Conservation (phyloP, 2,888 invertebrate genomes). For the Hypselothyrea guttata region DNA sequence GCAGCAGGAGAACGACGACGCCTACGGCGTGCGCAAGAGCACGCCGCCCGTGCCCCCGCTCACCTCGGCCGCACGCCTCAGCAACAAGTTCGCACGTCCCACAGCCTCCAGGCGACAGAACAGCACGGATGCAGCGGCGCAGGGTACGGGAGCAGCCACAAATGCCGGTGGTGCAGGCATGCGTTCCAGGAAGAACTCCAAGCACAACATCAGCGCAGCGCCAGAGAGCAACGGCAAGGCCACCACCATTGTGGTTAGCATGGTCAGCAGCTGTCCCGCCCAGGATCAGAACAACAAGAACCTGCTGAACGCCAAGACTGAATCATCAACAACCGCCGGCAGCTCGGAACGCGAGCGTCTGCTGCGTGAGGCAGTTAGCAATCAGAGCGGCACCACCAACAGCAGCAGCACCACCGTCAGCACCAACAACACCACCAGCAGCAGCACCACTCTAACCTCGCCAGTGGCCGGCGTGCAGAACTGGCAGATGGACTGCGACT, state of each 20-base stretch:
- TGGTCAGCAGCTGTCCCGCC: conserved; percentile 66
- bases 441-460: conserved; percentile 39
- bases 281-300: conserved; percentile 79
- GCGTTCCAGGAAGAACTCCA: conserved; percentile 81
- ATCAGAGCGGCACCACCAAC: conserved; percentile 58
- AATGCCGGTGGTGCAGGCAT: conserved; percentile 44
- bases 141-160: conserved; percentile 68
- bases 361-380: conserved; percentile 80
- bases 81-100: conserved; percentile 77
- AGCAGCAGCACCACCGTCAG: too few relatives aligned
- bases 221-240: conserved; percentile 60
- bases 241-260: conserved; percentile 80
- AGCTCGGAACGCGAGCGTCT: conserved; percentile 73
- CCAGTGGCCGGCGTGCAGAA: conserved; percentile 81
- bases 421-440: conserved; percentile 4
- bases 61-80: conserved; percentile 49
- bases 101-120: conserved; percentile 55
- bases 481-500: conserved; percentile 82
- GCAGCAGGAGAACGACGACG: conserved; percentile 81
- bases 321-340: conserved; percentile 35
- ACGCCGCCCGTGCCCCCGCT: conserved; percentile 49
- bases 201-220: conserved; percentile 64
- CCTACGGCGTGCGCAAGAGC: conserved; percentile 80
- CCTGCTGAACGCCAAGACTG: conserved; percentile 79
- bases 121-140: conserved; percentile 46